These are phyloP conservation scores for Gonocerus acuteangulatus DNA, from an alignment of 2,888 invertebrate species.

Conservation along the genomic window DNA sequence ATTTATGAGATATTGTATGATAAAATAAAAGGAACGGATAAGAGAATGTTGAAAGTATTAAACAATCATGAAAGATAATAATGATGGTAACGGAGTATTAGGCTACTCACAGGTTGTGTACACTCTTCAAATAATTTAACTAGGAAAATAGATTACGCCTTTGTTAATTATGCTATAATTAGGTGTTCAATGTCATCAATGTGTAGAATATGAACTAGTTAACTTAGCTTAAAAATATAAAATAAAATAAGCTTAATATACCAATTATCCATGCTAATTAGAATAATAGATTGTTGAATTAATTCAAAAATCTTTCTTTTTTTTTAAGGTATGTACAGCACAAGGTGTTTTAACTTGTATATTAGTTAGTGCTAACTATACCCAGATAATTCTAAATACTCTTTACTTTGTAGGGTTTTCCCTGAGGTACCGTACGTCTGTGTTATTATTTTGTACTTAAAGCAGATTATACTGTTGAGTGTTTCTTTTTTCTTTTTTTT, in stretches of 20 bases:
- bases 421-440: slow-evolving; percentile 18
- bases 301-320: not conserved
- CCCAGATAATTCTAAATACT: slow-evolving; percentile 16
- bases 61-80: too few species aligned
- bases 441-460: slow-evolving; percentile 29
- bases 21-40: too few species aligned
- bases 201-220: not conserved
- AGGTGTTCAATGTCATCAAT: not conserved
- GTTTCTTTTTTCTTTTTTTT: not conserved
- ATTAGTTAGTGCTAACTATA: slow-evolving; percentile 21
- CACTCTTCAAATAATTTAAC: too few species aligned
- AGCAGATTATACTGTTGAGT: not conserved
- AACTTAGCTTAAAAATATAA: not conserved
- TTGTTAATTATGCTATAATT: slow-evolving; percentile 5
- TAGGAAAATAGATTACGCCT: not conserved
- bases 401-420: slow-evolving; percentile 9
- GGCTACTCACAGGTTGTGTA: too few species aligned
- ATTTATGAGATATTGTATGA: too few species aligned
- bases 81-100: too few species aligned
- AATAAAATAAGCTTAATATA: not conserved
- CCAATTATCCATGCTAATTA: not conserved
- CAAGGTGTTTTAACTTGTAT: slow-evolving; percentile 28
- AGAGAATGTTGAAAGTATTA: too few species aligned
- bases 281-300: not conserved
- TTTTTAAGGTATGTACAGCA: slow-evolving; percentile 25